These are phyloP conservation scores for Scleropages formosus DNA, from an alignment of 2,797 vertebrate genomes.

Conservation along the genomic window DNA sequence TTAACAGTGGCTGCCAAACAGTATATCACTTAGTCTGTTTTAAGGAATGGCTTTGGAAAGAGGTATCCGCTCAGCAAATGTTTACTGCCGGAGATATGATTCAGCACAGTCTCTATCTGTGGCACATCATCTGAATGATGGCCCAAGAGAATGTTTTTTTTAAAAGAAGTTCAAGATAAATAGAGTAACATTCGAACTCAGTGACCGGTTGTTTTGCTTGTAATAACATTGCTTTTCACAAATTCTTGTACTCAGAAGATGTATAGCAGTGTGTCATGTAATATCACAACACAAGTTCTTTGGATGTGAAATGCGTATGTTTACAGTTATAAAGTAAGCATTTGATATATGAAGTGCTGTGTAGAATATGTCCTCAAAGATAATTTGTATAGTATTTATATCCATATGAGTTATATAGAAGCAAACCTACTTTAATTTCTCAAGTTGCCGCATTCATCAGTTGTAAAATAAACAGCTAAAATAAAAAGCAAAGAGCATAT, in stretches of 20 bases:
- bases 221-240: background rate
- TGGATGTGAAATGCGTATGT: no score
- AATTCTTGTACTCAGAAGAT: background rate
- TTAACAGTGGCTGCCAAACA: slow-evolving; percentile 14
- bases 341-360: no score
- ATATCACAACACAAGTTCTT: background rate
- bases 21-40: background rate
- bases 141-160: background rate
- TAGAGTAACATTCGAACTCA: background rate
- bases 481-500: background rate
- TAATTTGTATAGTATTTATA: background rate
- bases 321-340: no score
- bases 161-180: background rate
- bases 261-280: background rate
- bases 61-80: background rate
- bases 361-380: background rate
- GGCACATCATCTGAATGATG: slow-evolving; percentile 2
- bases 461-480: slow-evolving; percentile 2
- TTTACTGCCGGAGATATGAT: background rate
- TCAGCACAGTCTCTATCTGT: background rate
- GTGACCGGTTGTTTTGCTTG: background rate
- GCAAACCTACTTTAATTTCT: background rate
- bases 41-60: background rate
- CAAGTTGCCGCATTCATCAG: slow-evolving; percentile 5
- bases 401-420: background rate